Conservation (phyloP, 2,113 vertebrate species). For the Neolamprologus fasciatus region DNA sequence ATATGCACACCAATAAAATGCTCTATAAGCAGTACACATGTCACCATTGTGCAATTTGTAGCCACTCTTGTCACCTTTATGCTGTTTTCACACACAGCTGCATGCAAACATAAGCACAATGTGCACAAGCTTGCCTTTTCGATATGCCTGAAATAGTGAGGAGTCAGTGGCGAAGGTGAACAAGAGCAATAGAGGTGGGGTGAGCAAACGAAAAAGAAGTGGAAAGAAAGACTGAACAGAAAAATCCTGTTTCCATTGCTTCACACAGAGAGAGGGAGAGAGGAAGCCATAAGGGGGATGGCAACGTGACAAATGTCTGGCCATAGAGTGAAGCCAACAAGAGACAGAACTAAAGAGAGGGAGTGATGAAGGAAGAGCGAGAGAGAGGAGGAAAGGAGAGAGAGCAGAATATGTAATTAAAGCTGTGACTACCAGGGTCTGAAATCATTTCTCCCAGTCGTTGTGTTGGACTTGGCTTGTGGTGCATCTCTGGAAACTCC, state of each 20-base stretch:
- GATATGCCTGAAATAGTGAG: neutral
- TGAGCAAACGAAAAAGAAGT: neutral
- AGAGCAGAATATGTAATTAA: slow-evolving; percentile 51
- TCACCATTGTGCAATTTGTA: neutral
- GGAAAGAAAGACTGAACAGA: slow-evolving; percentile 36
- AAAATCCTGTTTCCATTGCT: slow-evolving; percentile 62
- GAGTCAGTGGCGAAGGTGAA: neutral
- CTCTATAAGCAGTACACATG: neutral
- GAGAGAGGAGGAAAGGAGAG: neutral
- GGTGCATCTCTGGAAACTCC: slow-evolving; percentile 27
- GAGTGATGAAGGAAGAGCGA: neutral
- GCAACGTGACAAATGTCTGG: slow-evolving; percentile 65
- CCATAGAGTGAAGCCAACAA: slow-evolving; percentile 42
- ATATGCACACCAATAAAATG: neutral
- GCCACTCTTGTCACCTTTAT: neutral
- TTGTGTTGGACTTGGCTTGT: slow-evolving; percentile 43
- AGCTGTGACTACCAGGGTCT: slow-evolving; percentile 49
- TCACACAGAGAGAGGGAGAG: slow-evolving; percentile 32
- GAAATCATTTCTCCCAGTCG: slow-evolving; percentile 50
- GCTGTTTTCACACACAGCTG: neutral
- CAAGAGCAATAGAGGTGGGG: neutral
- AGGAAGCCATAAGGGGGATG: slow-evolving; percentile 55
- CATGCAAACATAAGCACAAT: neutral
- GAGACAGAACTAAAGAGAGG: slow-evolving; percentile 20
- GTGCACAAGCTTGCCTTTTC: neutral